Base-by-base conservation (phyloP, 2,113 vertebrate genomes). In the Alectura lathami region DNA sequence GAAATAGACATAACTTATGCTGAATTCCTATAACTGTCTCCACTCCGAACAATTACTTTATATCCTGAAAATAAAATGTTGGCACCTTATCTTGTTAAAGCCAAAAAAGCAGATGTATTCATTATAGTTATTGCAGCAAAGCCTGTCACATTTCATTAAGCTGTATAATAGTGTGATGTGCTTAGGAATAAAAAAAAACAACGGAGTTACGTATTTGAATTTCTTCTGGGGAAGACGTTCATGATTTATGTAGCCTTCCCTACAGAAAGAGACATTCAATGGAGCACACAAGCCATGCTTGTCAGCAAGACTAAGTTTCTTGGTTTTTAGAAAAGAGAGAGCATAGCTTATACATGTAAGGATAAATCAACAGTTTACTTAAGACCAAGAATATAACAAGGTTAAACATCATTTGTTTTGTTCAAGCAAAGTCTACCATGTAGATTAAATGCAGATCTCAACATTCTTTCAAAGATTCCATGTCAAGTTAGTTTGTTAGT, bases 141-240 rank as follows among this genome's bases (percentile, higher is more conserved):
- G 57, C 63, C 90, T 85, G 95, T 66, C 81, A 88, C 83, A 77
- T 94, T 94, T 87, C 85, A 97, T 89, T 95, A 96, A 90, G 81
- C 83, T 88, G 76, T 90, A 73, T 94, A 97, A 93, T 85, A 70
- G 77, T 32, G 8, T 69, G 64, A 89, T 88, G 66, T 38, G 40
- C 84, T 93, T 59, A 75, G 83, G 94, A 93, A 96, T 88, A 96
- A 97, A 96, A 97, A 96, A 95, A 91, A 67, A 81, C 87, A 83
- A 94, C 88, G 95, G 95, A 83, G 87, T 15, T 82, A 94, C 70
- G 68, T 57, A 66, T 93, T 67, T 91, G 11, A 83, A 96, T 96
- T 96, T 96, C 76, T 93, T 86, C 42, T 63, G 68, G 70, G 68
- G 80, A 96, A 95, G 89, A 56, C 83, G 70, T 43, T 88, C n/a